Percentiles rank a stretch among this genome's conserved stretches.
phyloP scores from a whole-genome alignment of 1,140 invertebrate species.

The Hypsibius dujardini region DNA sequence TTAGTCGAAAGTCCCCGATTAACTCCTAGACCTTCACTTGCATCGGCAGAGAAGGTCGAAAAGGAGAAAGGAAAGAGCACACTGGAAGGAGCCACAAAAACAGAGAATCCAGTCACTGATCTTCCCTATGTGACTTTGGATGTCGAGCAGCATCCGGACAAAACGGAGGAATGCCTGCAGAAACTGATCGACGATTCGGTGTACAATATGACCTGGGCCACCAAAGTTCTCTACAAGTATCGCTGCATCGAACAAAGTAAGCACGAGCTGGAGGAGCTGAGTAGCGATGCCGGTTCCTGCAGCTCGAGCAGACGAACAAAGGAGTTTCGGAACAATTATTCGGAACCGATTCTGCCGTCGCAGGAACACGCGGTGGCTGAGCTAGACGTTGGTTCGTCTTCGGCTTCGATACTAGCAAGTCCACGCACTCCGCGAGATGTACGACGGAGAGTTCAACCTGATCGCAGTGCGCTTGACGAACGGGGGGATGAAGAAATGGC shows the following conservation, averaged over 20 bases:
- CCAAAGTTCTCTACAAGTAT: not conserved
- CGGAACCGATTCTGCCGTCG: too few species aligned
- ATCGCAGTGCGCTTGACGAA: too few species aligned
- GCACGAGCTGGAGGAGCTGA: not conserved
- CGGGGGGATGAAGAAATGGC: too few species aligned
- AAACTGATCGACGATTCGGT: conserved; percentile 1
- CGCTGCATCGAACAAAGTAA: not conserved
- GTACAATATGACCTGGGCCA: conserved; percentile 5
- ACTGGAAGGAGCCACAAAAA: not conserved
- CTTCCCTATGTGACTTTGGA: not conserved
- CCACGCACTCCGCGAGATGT: too few species aligned
- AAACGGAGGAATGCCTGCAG: not conserved
- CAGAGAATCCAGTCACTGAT: not conserved
- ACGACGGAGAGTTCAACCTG: too few species aligned
- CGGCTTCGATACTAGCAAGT: too few species aligned
- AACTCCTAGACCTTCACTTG: not conserved
- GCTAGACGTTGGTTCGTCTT: too few species aligned
- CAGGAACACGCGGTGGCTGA: too few species aligned
- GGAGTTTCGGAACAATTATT: too few species aligned
- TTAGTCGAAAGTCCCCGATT: not conserved
- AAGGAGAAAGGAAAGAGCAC: not conserved
- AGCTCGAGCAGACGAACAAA: too few species aligned
- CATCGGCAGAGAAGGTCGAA: not conserved
- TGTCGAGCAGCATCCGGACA: not conserved
- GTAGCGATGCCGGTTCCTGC: too few species aligned